A percentile compares a stretch with the other conserved stretches of the same genome.
Evolutionary conservation across 2,797 vertebrate genomes (phyloP).

Genomic region (Lithobates sylvaticus): DNA sequence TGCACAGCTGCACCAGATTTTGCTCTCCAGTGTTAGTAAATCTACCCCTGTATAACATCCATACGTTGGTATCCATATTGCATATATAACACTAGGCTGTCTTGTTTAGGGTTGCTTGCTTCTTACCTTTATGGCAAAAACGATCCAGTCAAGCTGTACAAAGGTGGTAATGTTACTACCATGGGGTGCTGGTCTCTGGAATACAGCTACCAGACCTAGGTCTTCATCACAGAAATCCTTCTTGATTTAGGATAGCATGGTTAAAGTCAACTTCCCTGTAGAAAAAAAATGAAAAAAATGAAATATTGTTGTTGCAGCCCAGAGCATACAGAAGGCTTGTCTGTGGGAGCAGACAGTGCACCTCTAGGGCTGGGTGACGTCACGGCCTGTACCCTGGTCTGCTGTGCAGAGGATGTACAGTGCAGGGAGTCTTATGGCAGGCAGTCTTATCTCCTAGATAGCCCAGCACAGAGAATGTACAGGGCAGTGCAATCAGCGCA

Average conservation of each 20-base stretch:
- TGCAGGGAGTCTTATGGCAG: conserved; percentile 2
- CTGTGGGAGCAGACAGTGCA: conserved; percentile 77
- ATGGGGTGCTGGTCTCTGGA: conserved; percentile 3
- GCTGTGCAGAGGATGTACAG: conserved; percentile 45
- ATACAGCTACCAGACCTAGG: neutral
- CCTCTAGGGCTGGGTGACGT: conserved; percentile 82
- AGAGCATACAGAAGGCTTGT: conserved; percentile 76
- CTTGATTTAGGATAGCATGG: conserved; percentile 3
- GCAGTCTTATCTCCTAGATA: conserved; percentile 61
- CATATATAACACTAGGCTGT: neutral
- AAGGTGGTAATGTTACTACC: neutral
- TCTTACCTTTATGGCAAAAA: conserved; percentile 40
- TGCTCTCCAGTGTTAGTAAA: too few relatives aligned
- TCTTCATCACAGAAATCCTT: conserved; percentile 14
- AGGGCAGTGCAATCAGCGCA: conserved; percentile 1
- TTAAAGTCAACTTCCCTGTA: conserved; percentile 63
- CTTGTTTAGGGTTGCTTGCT: neutral
- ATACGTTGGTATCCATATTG: neutral
- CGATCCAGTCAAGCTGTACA: neutral
- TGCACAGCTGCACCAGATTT: too few relatives aligned
- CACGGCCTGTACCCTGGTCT: conserved; percentile 64
- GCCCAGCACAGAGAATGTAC: conserved; percentile 21
- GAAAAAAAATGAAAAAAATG: conserved; percentile 76
- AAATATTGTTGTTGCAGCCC: conserved; percentile 82
- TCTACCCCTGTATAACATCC: too few relatives aligned